Evolutionary conservation across 2,113 vertebrate genomes (phyloP), one percentile per base, ranked within the genome.

Genomic region (Periophthalmodon schlosseri): DNA sequence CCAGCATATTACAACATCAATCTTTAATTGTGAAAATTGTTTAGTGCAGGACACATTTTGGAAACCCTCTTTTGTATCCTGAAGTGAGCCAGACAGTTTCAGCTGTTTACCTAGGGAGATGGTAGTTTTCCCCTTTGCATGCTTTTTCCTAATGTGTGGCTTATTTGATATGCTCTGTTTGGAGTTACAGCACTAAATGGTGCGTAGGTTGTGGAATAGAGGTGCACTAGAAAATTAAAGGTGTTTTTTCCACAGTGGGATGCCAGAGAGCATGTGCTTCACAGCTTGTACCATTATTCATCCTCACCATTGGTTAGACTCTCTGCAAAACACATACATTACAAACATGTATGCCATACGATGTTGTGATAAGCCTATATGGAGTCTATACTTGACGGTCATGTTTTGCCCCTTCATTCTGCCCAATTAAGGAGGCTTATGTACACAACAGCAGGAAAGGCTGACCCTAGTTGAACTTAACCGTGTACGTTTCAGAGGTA

Each of bases 191-290:
- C 81, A 81, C 74, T 76, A 88, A 90, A 89, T 84, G 86, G 74
- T 84, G 88, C 72, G 52, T 83, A 68, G 68, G 76, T 81, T 77
- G 72, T 65, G 82, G 78, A 90, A 88, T 82, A 74, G 68, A 89
- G 76, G 75, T 58, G 56, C 57, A 77, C 56, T 73, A 78, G 77
- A 75, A 77, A 84, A 84, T 83, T 84, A 84, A 89, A 84, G 82
- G 81, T 88, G 84, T 69, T 88, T 92, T 93, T 92, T 93, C 86
- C 90, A 88, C 87, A 86, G 84, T 64, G 66, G 80, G 78, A 86
- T 83, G 90, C 89, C 88, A 92, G 88, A 80, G 49, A 79, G 65
- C 58, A 65, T 69, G 69, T 75, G 77, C 21, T 91, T 81, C 82
- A 71, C 74, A 79, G 75, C 79, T 57, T 75, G 60, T 39, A n/a